Evolutionary conservation across 2,888 invertebrate genomes (phyloP).

Genomic region (Cremastinae sp.): DNA sequence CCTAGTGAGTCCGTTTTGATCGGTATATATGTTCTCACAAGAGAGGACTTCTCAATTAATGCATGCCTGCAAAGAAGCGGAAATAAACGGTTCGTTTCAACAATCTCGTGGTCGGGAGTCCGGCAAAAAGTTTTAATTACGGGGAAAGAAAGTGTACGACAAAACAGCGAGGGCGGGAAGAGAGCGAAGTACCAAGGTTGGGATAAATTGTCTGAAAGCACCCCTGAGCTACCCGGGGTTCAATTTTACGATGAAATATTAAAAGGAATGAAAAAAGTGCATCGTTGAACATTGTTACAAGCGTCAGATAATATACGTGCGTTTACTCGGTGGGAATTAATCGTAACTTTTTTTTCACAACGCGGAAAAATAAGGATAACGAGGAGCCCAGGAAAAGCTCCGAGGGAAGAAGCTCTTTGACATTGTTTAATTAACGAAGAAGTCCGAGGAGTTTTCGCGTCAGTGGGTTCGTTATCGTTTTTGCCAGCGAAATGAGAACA

Average conservation of each 20-base stretch:
- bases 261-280: conserved; percentile 10
- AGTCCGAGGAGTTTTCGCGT: conserved; percentile 36
- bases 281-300: conserved; percentile 23
- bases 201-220: conserved; percentile 25
- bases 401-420: conserved; percentile 35
- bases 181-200: conserved; percentile 23
- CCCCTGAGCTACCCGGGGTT: conserved; percentile 23
- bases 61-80: conserved; percentile 34
- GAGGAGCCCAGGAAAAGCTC: not conserved
- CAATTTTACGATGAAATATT: conserved; percentile 49
- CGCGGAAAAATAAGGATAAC: not conserved
- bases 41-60: conserved; percentile 47
- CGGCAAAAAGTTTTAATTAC: conserved; percentile 48
- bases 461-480: conserved; percentile 41
- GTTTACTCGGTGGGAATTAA: conserved; percentile 9
- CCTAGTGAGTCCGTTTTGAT: conserved; percentile 18
- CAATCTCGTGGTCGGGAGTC: conserved; percentile 1
- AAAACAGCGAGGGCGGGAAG: conserved; percentile 9
- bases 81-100: conserved; percentile 39
- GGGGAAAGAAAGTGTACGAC: conserved; percentile 33
- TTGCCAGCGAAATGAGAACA: conserved; percentile 28
- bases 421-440: conserved; percentile 55
- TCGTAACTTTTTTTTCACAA: conserved; percentile 29
- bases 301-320: conserved; percentile 36
- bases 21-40: conserved; percentile 16